Base-by-base conservation (phyloP, 1,140 invertebrate genomes). In the Apolygus lucorum region DNA sequence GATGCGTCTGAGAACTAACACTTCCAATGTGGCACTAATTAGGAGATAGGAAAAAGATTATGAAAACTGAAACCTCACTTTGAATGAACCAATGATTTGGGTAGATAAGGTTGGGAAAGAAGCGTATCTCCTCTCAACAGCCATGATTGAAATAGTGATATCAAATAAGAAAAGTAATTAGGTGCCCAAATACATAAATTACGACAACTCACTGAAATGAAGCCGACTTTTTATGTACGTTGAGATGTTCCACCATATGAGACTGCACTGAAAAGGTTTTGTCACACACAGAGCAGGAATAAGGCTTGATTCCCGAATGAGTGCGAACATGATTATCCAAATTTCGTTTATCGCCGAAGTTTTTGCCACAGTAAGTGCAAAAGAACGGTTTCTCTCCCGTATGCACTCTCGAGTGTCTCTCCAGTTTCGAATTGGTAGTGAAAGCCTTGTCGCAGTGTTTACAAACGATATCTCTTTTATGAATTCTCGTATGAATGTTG, bases 301-400 rank as follows among this genome's bases (percentile, higher is more conserved):
- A 82, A 2, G 81, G 79, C 63, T 80, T 73, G 28, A 81, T 77
- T 2, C 74, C 74, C 11, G 77, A 78, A 72, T 82, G 81, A 0
- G 78, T 72, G 2, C 78, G 52, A 28, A 80, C 77, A 68, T 82
- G 82, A 65, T 81, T 82, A 27, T 81, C 80, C 64, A 83, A 75
- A 72, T 81, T 82, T 1, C 80, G 79, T 73, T 82, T 82, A 0
- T 81, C 81, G 0, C 79, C 79, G 77, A 83, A 83, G 13, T 78
- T 75, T 74, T 82, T 82, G n/a, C 77, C 78, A 71, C 82, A 83
- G 22, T 76, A 78, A 49, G 79, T 78, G 52, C 81, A 82, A 72
- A 79, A 79, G 70, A 81, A 82, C 70, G 81, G 81, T 66, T 78
- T 79, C 54, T 82, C 80, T 11, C 82, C 80, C n/a, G 73, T 75